These are phyloP conservation scores for Rhipidura dahli DNA, from an alignment of 2,113 vertebrate genomes.

Conservation along the genomic window DNA sequence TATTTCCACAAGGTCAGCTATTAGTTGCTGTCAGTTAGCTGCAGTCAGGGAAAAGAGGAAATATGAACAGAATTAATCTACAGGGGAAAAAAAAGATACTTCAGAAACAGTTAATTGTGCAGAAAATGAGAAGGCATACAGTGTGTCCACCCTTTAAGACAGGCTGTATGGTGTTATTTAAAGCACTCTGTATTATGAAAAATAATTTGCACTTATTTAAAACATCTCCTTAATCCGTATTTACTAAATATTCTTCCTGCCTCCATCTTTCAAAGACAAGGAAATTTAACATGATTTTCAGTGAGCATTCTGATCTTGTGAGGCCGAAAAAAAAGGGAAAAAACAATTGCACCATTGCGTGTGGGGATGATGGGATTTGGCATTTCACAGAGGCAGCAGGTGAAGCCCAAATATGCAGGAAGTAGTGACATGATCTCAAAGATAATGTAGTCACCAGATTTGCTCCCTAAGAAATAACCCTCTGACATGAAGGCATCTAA, in stretches of 20 bases:
- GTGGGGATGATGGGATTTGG: not conserved
- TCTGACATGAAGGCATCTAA: not conserved
- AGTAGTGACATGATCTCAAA: not conserved
- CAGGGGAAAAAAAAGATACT: not conserved
- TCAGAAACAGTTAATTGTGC: not conserved
- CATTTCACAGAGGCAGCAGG: not conserved
- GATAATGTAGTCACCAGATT: not conserved
- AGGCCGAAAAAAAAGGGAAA: not conserved
- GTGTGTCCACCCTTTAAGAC: not conserved
- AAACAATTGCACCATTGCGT: accelerated
- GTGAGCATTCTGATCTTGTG: not conserved
- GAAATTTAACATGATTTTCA: not conserved
- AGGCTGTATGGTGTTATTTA: not conserved
- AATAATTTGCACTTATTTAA: not conserved
- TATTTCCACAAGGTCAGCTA: not conserved
- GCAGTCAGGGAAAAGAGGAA: not conserved
- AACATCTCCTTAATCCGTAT: not conserved
- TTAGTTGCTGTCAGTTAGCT: not conserved
- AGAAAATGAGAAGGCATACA: not conserved
- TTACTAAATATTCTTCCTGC: not conserved
- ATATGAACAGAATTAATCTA: not conserved
- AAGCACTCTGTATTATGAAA: not conserved
- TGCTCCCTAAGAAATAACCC: not conserved
- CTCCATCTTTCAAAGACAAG: not conserved
- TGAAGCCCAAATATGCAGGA: not conserved